Conservation (phyloP, 2,888 invertebrate species). For the Pristionchus exspectatus region DNA sequence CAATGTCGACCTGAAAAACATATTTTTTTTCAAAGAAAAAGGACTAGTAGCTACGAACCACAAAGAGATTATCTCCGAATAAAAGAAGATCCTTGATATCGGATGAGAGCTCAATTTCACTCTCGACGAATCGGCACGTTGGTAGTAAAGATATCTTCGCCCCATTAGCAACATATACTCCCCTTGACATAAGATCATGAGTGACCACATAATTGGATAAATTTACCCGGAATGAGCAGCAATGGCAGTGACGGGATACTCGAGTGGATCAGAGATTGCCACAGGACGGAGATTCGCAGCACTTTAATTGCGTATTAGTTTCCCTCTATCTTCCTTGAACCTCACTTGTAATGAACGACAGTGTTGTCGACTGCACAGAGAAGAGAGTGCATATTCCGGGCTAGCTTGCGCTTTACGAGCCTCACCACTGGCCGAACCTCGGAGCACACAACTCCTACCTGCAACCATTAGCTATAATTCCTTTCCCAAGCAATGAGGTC, state of each 20-base stretch:
- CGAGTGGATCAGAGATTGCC: slow-evolving; percentile 60
- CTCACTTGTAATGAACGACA: slow-evolving; percentile 61
- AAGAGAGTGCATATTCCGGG: slow-evolving; percentile 56
- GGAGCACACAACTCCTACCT: slow-evolving; percentile 50
- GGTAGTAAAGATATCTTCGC: slow-evolving; percentile 60
- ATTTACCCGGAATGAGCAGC: slow-evolving; percentile 57
- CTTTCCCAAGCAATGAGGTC: neutral
- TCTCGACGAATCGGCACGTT: slow-evolving; percentile 60
- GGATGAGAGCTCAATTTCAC: slow-evolving; percentile 16
- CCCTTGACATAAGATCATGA: slow-evolving; percentile 57
- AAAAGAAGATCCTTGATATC: slow-evolving; percentile 19
- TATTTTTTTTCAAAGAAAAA: neutral
- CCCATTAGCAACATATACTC: slow-evolving; percentile 62
- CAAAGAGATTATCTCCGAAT: slow-evolving; percentile 43
- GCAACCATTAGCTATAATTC: neutral
- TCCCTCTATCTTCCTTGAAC: neutral
- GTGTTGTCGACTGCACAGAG: slow-evolving; percentile 63
- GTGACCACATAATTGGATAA: neutral
- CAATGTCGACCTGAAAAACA: slow-evolving; percentile 64
- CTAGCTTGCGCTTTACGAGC: slow-evolving; percentile 1
- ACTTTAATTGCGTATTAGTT: neutral
- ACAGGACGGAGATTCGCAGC: slow-evolving; percentile 59
- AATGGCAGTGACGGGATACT: slow-evolving; percentile 58
- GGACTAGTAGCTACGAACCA: neutral
- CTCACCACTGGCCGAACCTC: slow-evolving; percentile 38